These are phyloP conservation scores for Oppia nitens DNA, from an alignment of 1,140 invertebrate genomes.

Conservation along the genomic window DNA sequence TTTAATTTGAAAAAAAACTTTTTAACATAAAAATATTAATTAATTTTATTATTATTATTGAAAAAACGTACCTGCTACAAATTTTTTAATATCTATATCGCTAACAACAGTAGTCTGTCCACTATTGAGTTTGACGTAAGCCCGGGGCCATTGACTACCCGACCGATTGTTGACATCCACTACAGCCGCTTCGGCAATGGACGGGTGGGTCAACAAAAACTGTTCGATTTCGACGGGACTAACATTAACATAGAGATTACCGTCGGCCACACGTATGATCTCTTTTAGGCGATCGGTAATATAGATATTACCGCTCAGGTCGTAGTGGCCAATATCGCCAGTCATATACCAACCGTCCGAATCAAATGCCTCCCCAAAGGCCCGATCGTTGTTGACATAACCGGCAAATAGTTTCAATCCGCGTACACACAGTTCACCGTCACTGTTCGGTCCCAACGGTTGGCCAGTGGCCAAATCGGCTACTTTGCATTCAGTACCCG, in stretches of 20 bases:
- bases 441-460: neutral
- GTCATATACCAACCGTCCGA: slow-evolving; percentile 32
- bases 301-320: slow-evolving; percentile 19
- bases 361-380: slow-evolving; percentile 16
- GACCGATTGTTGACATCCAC: neutral
- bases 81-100: too few species aligned
- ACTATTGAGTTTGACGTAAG: slow-evolving; percentile 6
- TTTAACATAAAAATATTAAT: too few species aligned
- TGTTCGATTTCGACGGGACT: neutral
- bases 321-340: slow-evolving; percentile 31
- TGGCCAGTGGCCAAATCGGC: neutral
- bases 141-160: neutral
- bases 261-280: too few species aligned
- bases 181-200: neutral
- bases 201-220: neutral
- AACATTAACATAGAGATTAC: neutral
- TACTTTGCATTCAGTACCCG: slow-evolving; percentile 4
- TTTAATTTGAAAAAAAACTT: too few species aligned
- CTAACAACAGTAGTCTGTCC: too few species aligned
- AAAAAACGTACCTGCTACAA: too few species aligned
- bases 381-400: slow-evolving; percentile 19
- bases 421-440: slow-evolving; percentile 25
- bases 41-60: too few species aligned
- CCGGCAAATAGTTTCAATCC: slow-evolving; percentile 22
- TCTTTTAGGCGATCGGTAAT: slow-evolving; percentile 22